phyloP scores from a whole-genome alignment of 2,797 vertebrate species.

The Cirrhinus mrigala region DNA sequence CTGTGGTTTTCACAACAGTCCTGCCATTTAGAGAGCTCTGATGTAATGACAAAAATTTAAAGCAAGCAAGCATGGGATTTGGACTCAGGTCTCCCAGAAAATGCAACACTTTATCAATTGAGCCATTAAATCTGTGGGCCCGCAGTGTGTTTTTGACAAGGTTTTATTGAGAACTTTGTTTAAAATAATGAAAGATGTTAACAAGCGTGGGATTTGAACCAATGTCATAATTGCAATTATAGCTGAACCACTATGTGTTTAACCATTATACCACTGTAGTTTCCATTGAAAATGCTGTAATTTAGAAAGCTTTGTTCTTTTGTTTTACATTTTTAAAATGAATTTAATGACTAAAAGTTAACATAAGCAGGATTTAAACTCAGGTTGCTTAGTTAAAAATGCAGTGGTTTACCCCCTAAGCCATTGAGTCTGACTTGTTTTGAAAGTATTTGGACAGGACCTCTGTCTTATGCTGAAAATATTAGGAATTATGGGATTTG shows the following conservation, averaged over 20 bases:
- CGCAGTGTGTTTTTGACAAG: too few species aligned
- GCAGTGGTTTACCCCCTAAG: too few species aligned
- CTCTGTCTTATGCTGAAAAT: too few species aligned
- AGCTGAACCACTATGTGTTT: neutral
- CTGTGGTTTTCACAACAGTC: too few species aligned
- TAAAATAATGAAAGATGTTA: too few species aligned
- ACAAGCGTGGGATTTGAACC: neutral
- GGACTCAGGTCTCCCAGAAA: neutral
- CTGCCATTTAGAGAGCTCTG: too few species aligned
- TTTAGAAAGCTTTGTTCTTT: neutral
- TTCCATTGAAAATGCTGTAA: fast-evolving
- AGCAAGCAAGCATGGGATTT: fast-evolving
- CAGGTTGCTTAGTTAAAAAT: neutral
- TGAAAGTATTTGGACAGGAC: too few species aligned
- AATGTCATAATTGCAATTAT: neutral
- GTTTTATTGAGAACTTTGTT: too few species aligned
- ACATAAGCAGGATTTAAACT: neutral
- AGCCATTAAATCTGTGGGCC: neutral
- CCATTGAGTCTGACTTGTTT: too few species aligned
- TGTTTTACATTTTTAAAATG: too few species aligned
- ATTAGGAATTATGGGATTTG: too few species aligned
- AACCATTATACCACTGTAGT: neutral
- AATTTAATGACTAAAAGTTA: neutral
- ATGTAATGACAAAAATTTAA: neutral
- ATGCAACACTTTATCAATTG: fast-evolving